These are phyloP conservation scores for Mastomys coucha DNA, from an alignment of 2,113 vertebrate species.

Conservation along the genomic window DNA sequence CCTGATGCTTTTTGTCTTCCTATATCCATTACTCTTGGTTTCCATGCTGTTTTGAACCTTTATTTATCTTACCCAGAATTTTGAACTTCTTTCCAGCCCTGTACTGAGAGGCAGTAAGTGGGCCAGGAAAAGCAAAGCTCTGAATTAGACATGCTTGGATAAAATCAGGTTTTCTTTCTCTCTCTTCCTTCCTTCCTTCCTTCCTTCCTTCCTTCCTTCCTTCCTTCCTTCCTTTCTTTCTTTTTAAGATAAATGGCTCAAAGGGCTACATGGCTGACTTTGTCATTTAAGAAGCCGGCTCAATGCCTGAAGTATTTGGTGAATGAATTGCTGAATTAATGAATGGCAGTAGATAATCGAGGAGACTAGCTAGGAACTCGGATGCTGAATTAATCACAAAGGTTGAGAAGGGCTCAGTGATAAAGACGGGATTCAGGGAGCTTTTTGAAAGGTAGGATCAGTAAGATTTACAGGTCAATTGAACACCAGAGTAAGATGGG, in stretches of 20 bases:
- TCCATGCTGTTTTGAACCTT: conserved; percentile 11
- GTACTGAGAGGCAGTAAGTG: neutral
- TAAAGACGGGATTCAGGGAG: neutral
- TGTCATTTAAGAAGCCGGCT: neutral
- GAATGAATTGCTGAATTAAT: neutral
- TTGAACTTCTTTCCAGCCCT: neutral
- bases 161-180: neutral
- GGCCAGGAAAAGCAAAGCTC: neutral
- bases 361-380: neutral
- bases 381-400: neutral
- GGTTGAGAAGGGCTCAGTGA: neutral
- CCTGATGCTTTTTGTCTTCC: neutral
- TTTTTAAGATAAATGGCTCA: neutral
- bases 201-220: too few relatives aligned
- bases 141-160: neutral
- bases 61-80: neutral
- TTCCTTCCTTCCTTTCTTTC: too few relatives aligned
- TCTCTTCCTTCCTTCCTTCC: too few relatives aligned
- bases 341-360: neutral
- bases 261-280: neutral
- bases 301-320: neutral
- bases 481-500: neutral
- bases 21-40: neutral
- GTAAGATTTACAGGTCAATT: neutral
- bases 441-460: neutral